These are phyloP conservation scores for Pristionchus maxplancki DNA, from an alignment of 2,888 invertebrate species.

Conservation along the genomic window DNA sequence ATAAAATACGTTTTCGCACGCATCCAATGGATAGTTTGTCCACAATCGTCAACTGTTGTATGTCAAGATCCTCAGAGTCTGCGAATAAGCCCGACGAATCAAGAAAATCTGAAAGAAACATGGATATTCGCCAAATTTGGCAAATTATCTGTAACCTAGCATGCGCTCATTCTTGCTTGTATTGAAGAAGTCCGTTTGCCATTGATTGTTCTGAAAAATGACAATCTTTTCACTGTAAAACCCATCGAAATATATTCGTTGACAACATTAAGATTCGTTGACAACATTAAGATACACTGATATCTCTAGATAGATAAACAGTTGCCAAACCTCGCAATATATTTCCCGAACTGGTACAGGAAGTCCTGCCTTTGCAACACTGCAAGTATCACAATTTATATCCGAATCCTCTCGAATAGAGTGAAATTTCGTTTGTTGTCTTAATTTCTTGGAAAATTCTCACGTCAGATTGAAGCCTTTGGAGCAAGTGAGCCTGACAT, in stretches of 20 bases:
- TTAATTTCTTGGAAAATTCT: no score
- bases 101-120: not conserved
- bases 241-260: no score
- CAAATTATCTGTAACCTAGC: not conserved
- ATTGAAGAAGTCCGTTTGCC: not conserved
- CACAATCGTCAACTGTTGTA: not conserved
- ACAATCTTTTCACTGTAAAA: no score
- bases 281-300: no score
- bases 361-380: not conserved
- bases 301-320: no score
- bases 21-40: not conserved
- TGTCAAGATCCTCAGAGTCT: not conserved
- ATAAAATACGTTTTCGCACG: not conserved
- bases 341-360: not conserved
- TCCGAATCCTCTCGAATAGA: no score
- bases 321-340: not conserved
- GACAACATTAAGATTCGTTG: no score
- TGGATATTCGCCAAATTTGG: not conserved
- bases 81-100: not conserved
- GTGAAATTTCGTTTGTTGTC: no score
- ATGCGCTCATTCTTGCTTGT: not conserved
- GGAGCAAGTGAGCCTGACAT: not conserved
- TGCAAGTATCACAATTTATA: not conserved
- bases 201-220: not conserved
- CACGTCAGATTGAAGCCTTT: not conserved